These are phyloP conservation scores for Drosophila vallismaia DNA, from an alignment of 2,888 invertebrate genomes.

Conservation along the genomic window DNA sequence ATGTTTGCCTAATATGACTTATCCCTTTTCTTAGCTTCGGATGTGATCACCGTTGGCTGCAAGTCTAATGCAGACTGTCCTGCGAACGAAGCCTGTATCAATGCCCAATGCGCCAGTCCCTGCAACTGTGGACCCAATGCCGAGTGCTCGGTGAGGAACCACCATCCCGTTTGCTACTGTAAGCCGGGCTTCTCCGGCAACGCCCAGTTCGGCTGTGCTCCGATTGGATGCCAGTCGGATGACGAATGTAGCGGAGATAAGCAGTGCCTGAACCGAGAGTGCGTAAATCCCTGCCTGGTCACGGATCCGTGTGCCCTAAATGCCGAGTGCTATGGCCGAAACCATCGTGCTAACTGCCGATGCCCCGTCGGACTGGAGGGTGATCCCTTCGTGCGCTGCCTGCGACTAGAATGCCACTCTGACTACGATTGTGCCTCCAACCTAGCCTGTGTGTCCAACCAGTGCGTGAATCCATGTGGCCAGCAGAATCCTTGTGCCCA, in stretches of 20 bases:
- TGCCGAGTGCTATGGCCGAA: constrained; percentile 92
- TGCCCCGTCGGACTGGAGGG: constrained; percentile 91
- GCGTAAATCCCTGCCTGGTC: constrained; percentile 91
- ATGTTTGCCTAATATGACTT: background rate
- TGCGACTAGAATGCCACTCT: constrained; percentile 90
- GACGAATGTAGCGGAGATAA: constrained; percentile 91
- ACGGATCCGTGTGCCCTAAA: constrained; percentile 92
- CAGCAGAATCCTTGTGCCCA: constrained; percentile 90
- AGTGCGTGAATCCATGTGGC: constrained; percentile 91
- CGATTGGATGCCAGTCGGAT: constrained; percentile 92
- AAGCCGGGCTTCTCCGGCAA: constrained; percentile 93
- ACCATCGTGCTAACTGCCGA: constrained; percentile 91
- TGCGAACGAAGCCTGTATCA: constrained; percentile 92
- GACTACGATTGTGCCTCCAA: constrained; percentile 91
- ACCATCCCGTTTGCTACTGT: constrained; percentile 94
- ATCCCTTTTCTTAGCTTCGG: constrained; percentile 84
- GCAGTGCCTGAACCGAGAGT: constrained; percentile 92
- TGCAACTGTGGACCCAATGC: constrained; percentile 94
- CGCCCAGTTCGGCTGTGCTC: constrained; percentile 91
- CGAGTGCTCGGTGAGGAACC: constrained; percentile 91
- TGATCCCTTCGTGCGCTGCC: constrained; percentile 91
- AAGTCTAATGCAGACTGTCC: constrained; percentile 92
- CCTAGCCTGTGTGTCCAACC: constrained; percentile 89
- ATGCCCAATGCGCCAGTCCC: constrained; percentile 91
- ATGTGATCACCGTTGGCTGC: constrained; percentile 88